phyloP scores from a whole-genome alignment of 2,888 invertebrate species.

The Acronicta psi region DNA sequence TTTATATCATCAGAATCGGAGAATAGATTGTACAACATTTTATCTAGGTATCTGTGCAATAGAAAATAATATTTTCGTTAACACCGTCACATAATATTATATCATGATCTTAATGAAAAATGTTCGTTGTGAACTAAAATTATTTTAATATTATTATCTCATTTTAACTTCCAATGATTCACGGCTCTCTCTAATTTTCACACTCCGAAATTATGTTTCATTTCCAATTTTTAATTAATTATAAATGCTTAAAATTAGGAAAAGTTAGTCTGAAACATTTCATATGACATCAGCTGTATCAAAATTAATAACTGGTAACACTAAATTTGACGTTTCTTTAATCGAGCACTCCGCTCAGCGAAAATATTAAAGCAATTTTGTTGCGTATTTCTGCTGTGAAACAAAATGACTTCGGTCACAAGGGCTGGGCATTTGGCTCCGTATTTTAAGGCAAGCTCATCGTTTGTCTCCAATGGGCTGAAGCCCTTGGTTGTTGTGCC shows the following conservation, averaged over 20 bases:
- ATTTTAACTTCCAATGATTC: no score
- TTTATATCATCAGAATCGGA: no score
- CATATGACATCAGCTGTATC: constrained; percentile 6
- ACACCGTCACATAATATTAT: no score
- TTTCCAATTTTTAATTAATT: no score
- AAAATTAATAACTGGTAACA: constrained; percentile 28
- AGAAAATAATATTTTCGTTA: no score
- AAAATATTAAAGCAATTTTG: constrained; percentile 73
- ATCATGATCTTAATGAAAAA: no score
- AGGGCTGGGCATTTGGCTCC: constrained; percentile 91
- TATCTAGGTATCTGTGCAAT: no score
- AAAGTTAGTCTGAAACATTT: not conserved
- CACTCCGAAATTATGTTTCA: no score
- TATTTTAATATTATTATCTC: no score
- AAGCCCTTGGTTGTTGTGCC: constrained; percentile 89
- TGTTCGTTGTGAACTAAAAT: no score
- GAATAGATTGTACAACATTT: no score
- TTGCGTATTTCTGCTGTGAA: constrained; percentile 71
- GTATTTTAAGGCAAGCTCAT: constrained; percentile 91
- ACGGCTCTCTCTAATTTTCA: no score
- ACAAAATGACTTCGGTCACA: constrained; percentile 91
- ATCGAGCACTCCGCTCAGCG: constrained; percentile 64
- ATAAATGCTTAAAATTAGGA: constrained; percentile 12
- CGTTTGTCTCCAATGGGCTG: constrained; percentile 91
- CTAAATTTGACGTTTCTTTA: constrained; percentile 59